Conservation (phyloP, 2,888 invertebrate species). For the Phytoseiulus persimilis region DNA sequence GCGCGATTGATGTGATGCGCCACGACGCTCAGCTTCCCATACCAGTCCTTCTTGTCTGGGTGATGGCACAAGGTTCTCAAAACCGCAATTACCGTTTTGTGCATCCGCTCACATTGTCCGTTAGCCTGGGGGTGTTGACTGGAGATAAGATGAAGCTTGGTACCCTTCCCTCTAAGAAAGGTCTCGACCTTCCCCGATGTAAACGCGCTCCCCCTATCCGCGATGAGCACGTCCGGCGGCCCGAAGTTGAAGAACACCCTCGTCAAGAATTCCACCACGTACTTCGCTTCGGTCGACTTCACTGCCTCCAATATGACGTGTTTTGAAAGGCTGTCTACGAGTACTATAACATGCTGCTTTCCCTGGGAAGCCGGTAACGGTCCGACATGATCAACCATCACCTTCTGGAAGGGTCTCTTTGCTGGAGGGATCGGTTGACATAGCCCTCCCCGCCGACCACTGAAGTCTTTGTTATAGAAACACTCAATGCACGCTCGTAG, state of each 20-base stretch:
- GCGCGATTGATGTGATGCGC: neutral
- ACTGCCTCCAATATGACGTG: neutral
- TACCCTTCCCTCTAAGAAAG: neutral
- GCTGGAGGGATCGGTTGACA: neutral
- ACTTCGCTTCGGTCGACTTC: neutral
- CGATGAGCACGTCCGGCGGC: neutral
- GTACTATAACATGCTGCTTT: neutral
- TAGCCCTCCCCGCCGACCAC: neutral
- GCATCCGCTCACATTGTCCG: conserved; percentile 30
- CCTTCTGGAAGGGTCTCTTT: neutral
- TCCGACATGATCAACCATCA: neutral
- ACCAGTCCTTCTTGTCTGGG: neutral
- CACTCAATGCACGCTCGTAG: neutral
- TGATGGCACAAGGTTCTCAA: neutral
- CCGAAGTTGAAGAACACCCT: neutral
- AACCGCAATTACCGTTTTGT: neutral
- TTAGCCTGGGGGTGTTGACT: neutral
- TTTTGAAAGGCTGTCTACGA: neutral
- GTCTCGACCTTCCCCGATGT: neutral
- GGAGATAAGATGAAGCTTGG: neutral
- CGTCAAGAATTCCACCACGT: neutral
- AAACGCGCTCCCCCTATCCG: neutral
- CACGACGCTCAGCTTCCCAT: neutral
- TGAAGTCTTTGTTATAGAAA: neutral
- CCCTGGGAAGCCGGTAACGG: neutral